Conservation (phyloP, 2,797 vertebrate genomes). For the Odontamblyopus lacepedii region DNA sequence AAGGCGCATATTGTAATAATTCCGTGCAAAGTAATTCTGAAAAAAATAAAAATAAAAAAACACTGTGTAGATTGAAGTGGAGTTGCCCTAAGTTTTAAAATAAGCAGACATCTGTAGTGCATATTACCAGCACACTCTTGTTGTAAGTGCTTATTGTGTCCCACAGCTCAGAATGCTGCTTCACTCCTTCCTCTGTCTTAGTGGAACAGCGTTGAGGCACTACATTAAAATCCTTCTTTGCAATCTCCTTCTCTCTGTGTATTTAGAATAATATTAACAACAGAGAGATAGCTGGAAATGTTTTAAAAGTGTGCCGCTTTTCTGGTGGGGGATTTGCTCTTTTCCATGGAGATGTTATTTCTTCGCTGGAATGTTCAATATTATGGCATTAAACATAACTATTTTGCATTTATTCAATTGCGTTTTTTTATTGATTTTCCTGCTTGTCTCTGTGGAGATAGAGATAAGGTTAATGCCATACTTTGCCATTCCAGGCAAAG, state of each 20-base stretch:
- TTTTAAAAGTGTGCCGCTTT: background rate
- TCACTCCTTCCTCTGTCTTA: slow-evolving; percentile 79
- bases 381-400: background rate
- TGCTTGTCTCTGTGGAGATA: background rate
- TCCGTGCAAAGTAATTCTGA: slow-evolving; percentile 94
- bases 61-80: slow-evolving; percentile 3
- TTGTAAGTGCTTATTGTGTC: slow-evolving; percentile 86
- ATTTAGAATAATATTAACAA: slow-evolving; percentile 19
- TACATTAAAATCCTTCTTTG: slow-evolving; percentile 68
- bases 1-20: slow-evolving; percentile 94
- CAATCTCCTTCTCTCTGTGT: slow-evolving; percentile 75
- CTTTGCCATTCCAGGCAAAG: background rate
- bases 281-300: background rate
- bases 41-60: slow-evolving; percentile 7
- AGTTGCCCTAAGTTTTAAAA: slow-evolving; percentile 4
- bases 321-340: background rate
- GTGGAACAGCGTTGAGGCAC: slow-evolving; percentile 71
- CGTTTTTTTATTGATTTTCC: background rate
- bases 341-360: background rate
- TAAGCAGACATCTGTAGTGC: background rate
- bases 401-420: background rate
- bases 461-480: background rate
- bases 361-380: background rate
- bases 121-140: slow-evolving; percentile 88
- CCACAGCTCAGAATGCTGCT: slow-evolving; percentile 85